Evolutionary conservation across 2,888 invertebrate species (phyloP).

Genomic region (Tethea ocularis): DNA sequence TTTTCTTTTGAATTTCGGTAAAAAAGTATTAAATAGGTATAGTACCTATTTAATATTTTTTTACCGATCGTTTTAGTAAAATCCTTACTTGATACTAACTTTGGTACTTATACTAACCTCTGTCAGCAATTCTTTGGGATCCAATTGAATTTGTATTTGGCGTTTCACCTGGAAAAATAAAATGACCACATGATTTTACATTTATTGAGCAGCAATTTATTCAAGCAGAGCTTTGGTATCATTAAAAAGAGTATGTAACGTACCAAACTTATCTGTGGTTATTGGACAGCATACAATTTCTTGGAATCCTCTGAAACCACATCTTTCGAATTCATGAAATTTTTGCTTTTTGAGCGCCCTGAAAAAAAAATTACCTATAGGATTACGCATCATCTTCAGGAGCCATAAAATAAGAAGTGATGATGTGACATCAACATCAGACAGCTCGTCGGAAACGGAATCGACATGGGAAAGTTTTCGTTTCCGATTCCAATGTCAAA

Average conservation of each 20-base stretch:
- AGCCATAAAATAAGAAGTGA: no score
- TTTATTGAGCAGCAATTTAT: neutral
- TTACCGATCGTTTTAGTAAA: no score
- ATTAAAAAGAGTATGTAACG: conserved; percentile 9
- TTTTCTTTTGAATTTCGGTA: no score
- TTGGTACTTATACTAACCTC: no score
- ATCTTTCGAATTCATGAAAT: conserved; percentile 59
- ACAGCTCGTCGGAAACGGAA: no score
- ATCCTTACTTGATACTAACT: no score
- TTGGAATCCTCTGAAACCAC: conserved; percentile 62
- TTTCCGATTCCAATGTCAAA: no score
- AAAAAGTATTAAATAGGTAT: no score
- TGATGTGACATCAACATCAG: no score
- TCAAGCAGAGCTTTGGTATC: neutral
- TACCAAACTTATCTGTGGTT: conserved; percentile 51
- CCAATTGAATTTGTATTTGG: neutral
- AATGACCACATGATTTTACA: neutral
- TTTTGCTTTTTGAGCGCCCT: conserved; percentile 52
- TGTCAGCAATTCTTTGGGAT: neutral
- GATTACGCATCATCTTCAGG: neutral
- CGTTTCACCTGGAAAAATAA: neutral
- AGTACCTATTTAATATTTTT: no score
- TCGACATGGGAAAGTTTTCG: no score
- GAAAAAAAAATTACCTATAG: conserved; percentile 14
- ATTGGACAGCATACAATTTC: conserved; percentile 81